Evolutionary conservation across 2,113 vertebrate species (phyloP).

Genomic region (Daphoenositta chrysoptera): DNA sequence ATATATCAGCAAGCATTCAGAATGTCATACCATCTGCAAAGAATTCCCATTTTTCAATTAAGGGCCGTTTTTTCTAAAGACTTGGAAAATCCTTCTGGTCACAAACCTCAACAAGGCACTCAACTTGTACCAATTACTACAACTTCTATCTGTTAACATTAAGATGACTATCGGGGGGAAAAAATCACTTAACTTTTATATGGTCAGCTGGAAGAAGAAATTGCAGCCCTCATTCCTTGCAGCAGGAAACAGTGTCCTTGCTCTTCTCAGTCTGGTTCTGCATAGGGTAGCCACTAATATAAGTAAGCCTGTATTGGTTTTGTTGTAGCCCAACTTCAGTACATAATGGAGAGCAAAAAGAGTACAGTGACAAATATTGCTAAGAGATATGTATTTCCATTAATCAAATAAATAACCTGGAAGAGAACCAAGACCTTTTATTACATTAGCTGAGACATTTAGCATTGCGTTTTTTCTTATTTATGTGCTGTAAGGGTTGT

Average conservation of each 20-base stretch:
- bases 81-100: not conserved
- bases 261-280: not conserved
- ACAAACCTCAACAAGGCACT: not conserved
- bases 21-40: not conserved
- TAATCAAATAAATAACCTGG: not conserved
- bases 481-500: not conserved
- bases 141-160: not conserved
- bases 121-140: not conserved
- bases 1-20: not conserved
- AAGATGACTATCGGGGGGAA: not conserved
- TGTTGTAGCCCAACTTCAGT: not conserved
- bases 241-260: not conserved
- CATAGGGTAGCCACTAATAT: not conserved
- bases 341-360: not conserved
- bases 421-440: not conserved
- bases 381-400: not conserved
- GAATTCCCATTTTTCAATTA: not conserved
- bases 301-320: not conserved
- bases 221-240: not conserved
- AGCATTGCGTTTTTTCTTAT: rapidly evolving
- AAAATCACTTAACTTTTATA: not conserved
- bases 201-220: not conserved
- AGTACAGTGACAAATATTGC: not conserved
- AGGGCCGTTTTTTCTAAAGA: not conserved
- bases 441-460: not conserved